Conservation (phyloP, 92 coral and sea anemone species). For the Virgularia gustaviana region DNA sequence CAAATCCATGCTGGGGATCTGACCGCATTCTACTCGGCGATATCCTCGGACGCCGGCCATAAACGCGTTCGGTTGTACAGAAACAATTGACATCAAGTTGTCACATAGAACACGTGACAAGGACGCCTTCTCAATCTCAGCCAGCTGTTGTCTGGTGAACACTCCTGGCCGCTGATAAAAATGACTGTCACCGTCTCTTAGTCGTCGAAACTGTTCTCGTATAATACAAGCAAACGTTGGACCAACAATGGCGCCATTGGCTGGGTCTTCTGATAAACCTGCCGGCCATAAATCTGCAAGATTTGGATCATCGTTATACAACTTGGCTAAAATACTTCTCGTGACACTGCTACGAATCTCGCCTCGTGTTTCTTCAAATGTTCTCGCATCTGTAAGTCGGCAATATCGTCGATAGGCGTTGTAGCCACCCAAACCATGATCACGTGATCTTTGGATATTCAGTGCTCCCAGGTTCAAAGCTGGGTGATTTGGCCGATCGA, state of each 20-base stretch:
- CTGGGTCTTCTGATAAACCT: slow-evolving; percentile 30
- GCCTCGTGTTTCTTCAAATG: not conserved
- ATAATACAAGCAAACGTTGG: slow-evolving; percentile 30
- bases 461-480: slow-evolving; percentile 13
- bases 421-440: slow-evolving; percentile 18
- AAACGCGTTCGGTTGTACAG: slow-evolving; percentile 19
- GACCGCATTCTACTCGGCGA: slow-evolving; percentile 14
- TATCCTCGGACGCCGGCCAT: not conserved
- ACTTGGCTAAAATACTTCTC: slow-evolving; percentile 1
- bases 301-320: slow-evolving; percentile 8
- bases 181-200: slow-evolving; percentile 19
- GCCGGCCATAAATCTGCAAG: slow-evolving; percentile 27
- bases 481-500: slow-evolving; percentile 15
- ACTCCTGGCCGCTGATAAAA: not conserved
- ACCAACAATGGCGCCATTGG: slow-evolving; percentile 25
- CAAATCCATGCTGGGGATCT: slow-evolving; percentile 16
- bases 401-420: slow-evolving; percentile 41
- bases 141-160: not conserved
- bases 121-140: slow-evolving; percentile 4
- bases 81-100: slow-evolving; percentile 13
- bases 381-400: slow-evolving; percentile 12
- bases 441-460: slow-evolving; percentile 14
- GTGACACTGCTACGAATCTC: slow-evolving; percentile 4
- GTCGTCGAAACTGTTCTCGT: slow-evolving; percentile 10
- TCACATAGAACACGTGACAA: slow-evolving; percentile 19